These are phyloP conservation scores for Rhizoglyphus robini DNA, from an alignment of 1,140 invertebrate species.

Conservation along the genomic window DNA sequence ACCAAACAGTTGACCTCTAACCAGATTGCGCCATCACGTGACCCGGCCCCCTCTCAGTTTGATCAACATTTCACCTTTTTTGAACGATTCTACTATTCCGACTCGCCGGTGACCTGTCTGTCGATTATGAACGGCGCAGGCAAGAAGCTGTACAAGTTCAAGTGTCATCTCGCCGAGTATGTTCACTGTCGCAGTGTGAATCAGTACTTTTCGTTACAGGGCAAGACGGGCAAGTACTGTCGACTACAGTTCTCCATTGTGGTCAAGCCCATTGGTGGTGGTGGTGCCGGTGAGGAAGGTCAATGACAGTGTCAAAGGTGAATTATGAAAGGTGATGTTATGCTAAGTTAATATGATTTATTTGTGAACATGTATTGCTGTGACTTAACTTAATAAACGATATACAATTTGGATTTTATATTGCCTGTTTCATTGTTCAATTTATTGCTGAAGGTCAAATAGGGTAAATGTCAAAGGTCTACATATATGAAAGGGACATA, in stretches of 20 bases:
- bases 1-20: not conserved
- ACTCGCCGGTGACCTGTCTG: not conserved
- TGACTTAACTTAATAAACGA: too few species aligned
- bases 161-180: conserved; percentile 1
- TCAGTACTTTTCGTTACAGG: not conserved
- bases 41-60: not conserved
- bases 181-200: not conserved
- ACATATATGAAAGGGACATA: too few species aligned
- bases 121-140: not conserved
- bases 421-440: too few species aligned
- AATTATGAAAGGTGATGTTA: too few species aligned
- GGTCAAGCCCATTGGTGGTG: not conserved
- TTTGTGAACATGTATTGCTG: too few species aligned
- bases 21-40: not conserved
- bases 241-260: not conserved
- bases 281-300: too few species aligned
- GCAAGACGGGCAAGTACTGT: not conserved
- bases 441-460: too few species aligned
- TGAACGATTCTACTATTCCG: not conserved
- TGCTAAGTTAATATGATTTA: too few species aligned
- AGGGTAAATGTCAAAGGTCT: too few species aligned
- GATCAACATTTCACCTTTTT: conserved; percentile 7
- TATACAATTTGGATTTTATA: too few species aligned
- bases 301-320: too few species aligned
- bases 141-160: not conserved